Base-by-base conservation (phyloP, 2,113 vertebrate species). In the Anolis carolinensis region DNA sequence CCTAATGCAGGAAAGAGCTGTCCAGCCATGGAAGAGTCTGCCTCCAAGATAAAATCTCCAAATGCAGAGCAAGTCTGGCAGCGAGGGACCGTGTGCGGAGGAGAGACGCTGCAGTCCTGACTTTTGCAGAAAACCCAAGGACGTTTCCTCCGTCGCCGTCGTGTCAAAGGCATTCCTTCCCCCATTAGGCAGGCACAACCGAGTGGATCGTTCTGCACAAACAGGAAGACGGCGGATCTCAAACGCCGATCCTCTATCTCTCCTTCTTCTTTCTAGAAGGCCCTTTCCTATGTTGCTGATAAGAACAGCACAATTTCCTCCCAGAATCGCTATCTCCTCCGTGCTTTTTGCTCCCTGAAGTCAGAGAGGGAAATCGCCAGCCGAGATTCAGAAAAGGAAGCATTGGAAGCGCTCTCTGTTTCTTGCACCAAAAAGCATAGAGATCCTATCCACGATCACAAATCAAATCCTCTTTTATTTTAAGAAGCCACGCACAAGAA, bases 111-210 rank as follows among this genome's bases (percentile, higher is more conserved):
- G 77, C 83, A 39, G 74, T 83, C 48, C 83, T 34, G 91, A 89
- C 72, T 89, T 91, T 78, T 65, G 36, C 80, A 72, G 87, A 86
- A 44, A 86, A 50, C 82, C 82, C 87, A 72, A 82, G 86, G 89
- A 81, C 84, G 39, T 82, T 83, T 85, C 83, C 82, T 79, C 88
- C 62, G 18, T 76, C 7, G 87, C 88, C 62, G 18, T 76, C 7
- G 87, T 78, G 89, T 70, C 92, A 80, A 91, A 89, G 80, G 68
- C 94, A 88, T 81, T 89, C n/a, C n/a, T 55, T 59, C 86, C 82
- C 89, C 81, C 89, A 89, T 86, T 65, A 92, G 93, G 39, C 39
- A 92, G 93, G 39, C 39, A 89, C 59, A 10, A 67, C 0, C 44
- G 86, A 65, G 52, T 87, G 36, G 87, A 3, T 16, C 34, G 67